Percentiles rank a stretch among this genome's conserved stretches.
Evolutionary conservation across 2,888 invertebrate genomes (phyloP).

Genomic region (Amiota communis): DNA sequence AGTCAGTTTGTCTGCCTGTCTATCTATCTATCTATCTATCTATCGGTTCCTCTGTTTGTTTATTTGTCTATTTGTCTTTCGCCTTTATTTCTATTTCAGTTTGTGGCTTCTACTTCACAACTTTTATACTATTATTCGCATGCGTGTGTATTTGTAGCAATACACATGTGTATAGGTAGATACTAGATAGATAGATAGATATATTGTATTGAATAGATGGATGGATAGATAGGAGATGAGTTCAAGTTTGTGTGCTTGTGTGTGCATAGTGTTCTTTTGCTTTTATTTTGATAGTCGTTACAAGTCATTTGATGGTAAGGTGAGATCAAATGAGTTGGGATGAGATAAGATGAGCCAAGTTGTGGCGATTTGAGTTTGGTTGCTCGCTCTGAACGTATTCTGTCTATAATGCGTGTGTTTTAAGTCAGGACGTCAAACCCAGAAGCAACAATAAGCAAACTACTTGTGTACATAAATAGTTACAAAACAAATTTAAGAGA

Average conservation of each 20-base stretch:
- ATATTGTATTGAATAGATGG: too few species aligned
- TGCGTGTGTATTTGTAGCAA: not conserved
- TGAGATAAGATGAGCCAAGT: not conserved
- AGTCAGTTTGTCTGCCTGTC: too few species aligned
- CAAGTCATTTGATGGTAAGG: conserved; percentile 2
- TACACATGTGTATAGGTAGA: too few species aligned
- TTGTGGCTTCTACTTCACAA: not conserved
- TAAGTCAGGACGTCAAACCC: conserved; percentile 16
- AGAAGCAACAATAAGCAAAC: conserved; percentile 25
- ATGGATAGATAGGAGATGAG: not conserved
- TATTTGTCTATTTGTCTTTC: conserved; percentile 11
- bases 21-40: not conserved
- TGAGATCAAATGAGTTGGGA: not conserved
- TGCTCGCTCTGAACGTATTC: too few species aligned
- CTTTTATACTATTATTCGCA: not conserved
- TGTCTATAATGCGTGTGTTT: not conserved
- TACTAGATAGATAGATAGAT: too few species aligned
- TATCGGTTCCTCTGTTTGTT: not conserved
- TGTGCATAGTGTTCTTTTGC: not conserved
- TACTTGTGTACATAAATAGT: conserved; percentile 21
- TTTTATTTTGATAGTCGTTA: conserved; percentile 17
- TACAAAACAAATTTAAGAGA: conserved; percentile 9
- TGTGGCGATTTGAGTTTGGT: too few species aligned
- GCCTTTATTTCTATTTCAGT: not conserved
- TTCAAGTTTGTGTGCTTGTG: not conserved